These are phyloP conservation scores for Meiosimyza platycephala DNA, from an alignment of 2,888 invertebrate genomes.

Conservation along the genomic window DNA sequence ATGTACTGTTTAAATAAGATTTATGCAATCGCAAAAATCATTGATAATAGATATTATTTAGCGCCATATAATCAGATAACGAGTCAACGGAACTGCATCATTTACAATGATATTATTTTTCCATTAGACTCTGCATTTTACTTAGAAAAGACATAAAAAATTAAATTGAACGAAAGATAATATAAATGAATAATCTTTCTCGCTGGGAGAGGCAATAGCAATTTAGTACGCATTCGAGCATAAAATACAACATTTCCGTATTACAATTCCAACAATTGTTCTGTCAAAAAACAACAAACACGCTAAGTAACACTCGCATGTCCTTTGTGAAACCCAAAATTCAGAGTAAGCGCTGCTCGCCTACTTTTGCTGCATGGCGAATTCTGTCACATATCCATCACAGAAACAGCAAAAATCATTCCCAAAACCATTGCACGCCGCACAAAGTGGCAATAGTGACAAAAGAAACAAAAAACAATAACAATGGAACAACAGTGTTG, in stretches of 20 bases:
- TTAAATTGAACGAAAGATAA: too few species aligned
- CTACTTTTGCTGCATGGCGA: neutral
- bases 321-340: conserved; percentile 4
- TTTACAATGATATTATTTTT: too few species aligned
- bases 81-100: too few species aligned
- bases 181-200: too few species aligned
- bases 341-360: conserved; percentile 3
- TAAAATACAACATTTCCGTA: conserved; percentile 42
- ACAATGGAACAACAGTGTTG: conserved; percentile 18
- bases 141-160: too few species aligned
- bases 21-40: too few species aligned
- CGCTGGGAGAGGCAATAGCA: neutral
- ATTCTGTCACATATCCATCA: conserved; percentile 34
- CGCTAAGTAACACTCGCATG: neutral
- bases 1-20: too few species aligned
- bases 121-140: too few species aligned
- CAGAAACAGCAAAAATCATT: conserved; percentile 23
- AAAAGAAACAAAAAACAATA: conserved; percentile 32
- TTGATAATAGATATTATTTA: too few species aligned
- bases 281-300: conserved; percentile 4
- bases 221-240: conserved; percentile 32
- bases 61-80: too few species aligned
- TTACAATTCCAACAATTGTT: conserved; percentile 34
- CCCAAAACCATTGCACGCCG: conserved; percentile 15
- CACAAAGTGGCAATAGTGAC: conserved; percentile 13